These are phyloP conservation scores for Muscicapa striata DNA, from an alignment of 2,797 vertebrate genomes.

Conservation along the genomic window DNA sequence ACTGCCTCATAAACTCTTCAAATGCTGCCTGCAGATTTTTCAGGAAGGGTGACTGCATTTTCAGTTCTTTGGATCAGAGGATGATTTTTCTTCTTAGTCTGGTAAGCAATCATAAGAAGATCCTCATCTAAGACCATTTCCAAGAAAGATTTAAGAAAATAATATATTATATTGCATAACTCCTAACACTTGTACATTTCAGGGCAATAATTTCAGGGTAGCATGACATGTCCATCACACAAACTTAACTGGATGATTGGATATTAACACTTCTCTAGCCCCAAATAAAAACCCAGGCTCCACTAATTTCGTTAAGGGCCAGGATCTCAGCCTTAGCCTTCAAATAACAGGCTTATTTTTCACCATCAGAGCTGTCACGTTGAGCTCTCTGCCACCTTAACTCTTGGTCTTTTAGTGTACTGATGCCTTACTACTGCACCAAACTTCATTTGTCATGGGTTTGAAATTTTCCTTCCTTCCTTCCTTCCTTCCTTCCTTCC, in stretches of 20 bases:
- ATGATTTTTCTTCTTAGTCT: neutral
- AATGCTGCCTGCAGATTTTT: neutral
- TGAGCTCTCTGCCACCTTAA: neutral
- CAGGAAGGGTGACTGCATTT: neutral
- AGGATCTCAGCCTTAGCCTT: neutral
- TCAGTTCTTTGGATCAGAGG: neutral
- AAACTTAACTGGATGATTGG: neutral
- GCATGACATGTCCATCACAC: rapidly evolving
- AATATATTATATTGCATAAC: neutral
- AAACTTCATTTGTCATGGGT: neutral
- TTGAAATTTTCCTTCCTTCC: neutral
- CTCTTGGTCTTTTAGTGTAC: neutral
- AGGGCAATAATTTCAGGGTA: neutral
- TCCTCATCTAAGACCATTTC: neutral
- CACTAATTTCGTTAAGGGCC: neutral
- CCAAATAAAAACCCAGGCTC: neutral
- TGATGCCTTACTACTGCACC: neutral
- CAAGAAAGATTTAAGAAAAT: neutral
- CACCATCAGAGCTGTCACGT: neutral
- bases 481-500: neutral
- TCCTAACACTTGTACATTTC: neutral
- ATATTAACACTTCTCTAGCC: neutral
- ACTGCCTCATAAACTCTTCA: neutral
- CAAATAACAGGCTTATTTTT: neutral
- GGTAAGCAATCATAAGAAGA: neutral